Evolutionary conservation across 1,140 invertebrate genomes (phyloP), one percentile per base, ranked within the genome.

Genomic region (Hydropsyche tenuis): DNA sequence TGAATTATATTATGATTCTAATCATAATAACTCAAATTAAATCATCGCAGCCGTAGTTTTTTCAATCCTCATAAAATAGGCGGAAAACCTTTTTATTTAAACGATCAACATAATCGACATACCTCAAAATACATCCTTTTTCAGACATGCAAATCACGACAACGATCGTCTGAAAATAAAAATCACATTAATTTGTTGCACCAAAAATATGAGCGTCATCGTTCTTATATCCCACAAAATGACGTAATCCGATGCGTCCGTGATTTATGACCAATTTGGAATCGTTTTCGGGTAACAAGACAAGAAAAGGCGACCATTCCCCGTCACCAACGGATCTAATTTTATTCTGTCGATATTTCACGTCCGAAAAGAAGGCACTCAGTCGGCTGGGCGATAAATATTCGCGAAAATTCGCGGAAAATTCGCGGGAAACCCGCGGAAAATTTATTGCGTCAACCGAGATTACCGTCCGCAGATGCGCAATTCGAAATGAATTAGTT

Each of bases 31-130:
- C 90, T 90, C 12, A 95, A 82, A 82, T 95, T 93, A 48, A 79
- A 87, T 68, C 86, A 85, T 72, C 81, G 83, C 0, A 92, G 90
- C 79, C 85, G 84, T 2, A 94, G 77, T 81, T 84, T 86, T 77
- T 87, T 88, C 72, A 86, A 88, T 84, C 86, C 75, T 82, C 82
- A 81, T 94, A 94, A 82, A 93, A 92, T 0, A 87, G 85, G 27
- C 83, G 83, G 90, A 91, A 94, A 80, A 93, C 88, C 80, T 94
- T 91, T 7, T 83, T 86, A 56, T 87, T 84, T 12, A 95, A 83
- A 51, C 92, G 86, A 75, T 92, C 87, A 0, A 86, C 88, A 79
- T 89, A 94, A 80, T 95, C 93, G 2, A 95, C 91, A 77, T 93
- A 94, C 2, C 89, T 92, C 14, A 92, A 93, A 80, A 93, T 91